A percentile compares a stretch with the other conserved stretches of the same genome.
These are phyloP conservation scores for Halcyon senegalensis DNA, from an alignment of 2,113 vertebrate genomes.

Conservation along the genomic window DNA sequence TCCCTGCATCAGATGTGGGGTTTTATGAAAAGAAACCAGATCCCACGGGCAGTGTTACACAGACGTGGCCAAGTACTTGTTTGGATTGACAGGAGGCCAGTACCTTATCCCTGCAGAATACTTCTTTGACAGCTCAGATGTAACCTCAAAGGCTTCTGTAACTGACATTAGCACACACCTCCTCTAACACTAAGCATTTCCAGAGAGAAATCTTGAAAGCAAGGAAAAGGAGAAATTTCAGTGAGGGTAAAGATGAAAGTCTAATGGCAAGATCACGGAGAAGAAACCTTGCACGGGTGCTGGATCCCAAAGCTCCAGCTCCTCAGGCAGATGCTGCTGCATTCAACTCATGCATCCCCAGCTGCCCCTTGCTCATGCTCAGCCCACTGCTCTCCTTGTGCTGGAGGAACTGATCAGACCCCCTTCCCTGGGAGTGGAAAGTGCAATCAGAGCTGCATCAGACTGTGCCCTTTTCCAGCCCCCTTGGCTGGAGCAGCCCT, in stretches of 20 bases:
- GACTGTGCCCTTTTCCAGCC: neutral
- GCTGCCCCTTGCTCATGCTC: neutral
- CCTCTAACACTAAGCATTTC: neutral
- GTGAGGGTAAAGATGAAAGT: neutral
- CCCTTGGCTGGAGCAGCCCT: neutral
- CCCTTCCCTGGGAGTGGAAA: neutral
- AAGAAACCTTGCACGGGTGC: neutral
- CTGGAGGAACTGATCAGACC: neutral
- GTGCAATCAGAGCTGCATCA: neutral
- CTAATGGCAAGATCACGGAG: accelerated
- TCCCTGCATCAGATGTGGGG: neutral
- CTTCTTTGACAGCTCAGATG: neutral
- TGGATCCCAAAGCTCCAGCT: neutral
- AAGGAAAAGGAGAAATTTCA: neutral
- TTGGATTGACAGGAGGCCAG: neutral
- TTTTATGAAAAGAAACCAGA: neutral
- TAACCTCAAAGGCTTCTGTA: neutral
- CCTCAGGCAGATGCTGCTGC: neutral
- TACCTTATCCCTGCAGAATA: neutral
- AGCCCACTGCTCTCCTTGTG: neutral
- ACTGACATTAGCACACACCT: neutral
- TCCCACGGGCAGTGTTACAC: neutral
- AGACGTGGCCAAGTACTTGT: neutral
- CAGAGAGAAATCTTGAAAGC: neutral
- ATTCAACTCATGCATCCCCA: neutral